Conservation (phyloP, 2,888 invertebrate genomes). For the Trachelus troglodyta region DNA sequence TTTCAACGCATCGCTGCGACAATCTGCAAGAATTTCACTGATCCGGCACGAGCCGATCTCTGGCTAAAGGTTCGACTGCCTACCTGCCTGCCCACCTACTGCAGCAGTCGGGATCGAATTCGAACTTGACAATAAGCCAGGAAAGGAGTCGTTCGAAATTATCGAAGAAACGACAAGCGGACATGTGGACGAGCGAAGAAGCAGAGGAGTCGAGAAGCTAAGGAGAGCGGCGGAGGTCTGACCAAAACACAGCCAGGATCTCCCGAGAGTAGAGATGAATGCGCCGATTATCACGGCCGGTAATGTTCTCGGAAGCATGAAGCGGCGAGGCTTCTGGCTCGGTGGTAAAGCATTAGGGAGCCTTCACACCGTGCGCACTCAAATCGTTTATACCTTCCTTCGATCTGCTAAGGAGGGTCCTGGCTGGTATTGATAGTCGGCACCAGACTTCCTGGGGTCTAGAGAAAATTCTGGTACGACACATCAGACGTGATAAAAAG, state of each 20-base stretch:
- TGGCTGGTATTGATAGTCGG: too few relatives aligned
- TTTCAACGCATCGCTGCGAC: neutral
- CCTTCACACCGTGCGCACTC: neutral
- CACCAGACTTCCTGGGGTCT: too few relatives aligned
- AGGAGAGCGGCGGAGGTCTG: neutral
- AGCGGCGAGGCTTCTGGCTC: slow-evolving; percentile 17
- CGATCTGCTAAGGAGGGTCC: too few relatives aligned
- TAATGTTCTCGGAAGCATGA: slow-evolving; percentile 22
- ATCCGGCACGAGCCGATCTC: neutral
- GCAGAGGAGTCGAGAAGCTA: too few relatives aligned
- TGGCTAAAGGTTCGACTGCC: neutral
- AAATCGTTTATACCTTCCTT: too few relatives aligned
- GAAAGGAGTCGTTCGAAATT: neutral
- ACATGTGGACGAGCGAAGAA: too few relatives aligned
- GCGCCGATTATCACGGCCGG: slow-evolving; percentile 19
- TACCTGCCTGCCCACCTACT: too few relatives aligned
- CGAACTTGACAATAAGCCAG: neutral
- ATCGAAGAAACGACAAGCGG: neutral
- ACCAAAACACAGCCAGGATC: slow-evolving; percentile 7
- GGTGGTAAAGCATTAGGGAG: neutral
- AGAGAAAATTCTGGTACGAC: too few relatives aligned
- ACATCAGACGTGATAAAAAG: too few relatives aligned
- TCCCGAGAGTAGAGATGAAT: slow-evolving; percentile 7
- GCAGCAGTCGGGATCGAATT: neutral
- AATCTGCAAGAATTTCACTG: neutral